Evolutionary conservation across 2,113 vertebrate genomes (phyloP), one percentile per base, ranked within the genome.

Genomic region (Chauna torquata): DNA sequence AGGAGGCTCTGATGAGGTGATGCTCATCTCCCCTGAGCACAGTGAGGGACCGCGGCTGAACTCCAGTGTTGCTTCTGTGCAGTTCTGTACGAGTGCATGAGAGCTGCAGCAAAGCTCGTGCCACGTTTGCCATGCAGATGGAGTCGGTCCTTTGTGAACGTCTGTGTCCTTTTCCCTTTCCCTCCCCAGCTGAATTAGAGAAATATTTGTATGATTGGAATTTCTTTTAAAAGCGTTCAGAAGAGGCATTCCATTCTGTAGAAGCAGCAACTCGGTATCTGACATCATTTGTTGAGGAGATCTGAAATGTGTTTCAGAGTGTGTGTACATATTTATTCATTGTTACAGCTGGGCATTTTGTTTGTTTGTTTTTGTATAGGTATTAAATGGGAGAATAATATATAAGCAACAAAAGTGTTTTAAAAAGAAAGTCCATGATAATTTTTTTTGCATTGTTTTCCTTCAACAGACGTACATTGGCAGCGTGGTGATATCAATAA

Each of bases 401-500:
- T 7, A 5, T 49, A 68, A 91, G 27, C 30, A 78, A 25, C 8
- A 57, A n/a, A 89, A 49, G 14, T 78, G 36, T n/a, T 9, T 83
- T 65, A 40, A 78, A 86, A 92, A 66, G 32, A 83, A 55, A 85
- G 20, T 8, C 11, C 1, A 1, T 2, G 3, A 4, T 70, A 16
- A 30, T 57, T 42, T 66, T 86, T 84, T 86, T 40, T 54, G 28
- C 45, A 8, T 65, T 58, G 3, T 79, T 96, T 91, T 92, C 70
- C 24, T 96, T 64, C 64, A 72, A 47, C 98, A 99, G 99, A 99
- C 99, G 0, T 99, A 99, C 97, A 99, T 99, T 65, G 99, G 99
- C 96, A 99, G 99, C 3, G 99, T 99, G 98, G 99, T 99, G 86
- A 99, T 99, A 98, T 99, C 99, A 22, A 98, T 99, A 97, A 99